Base-by-base conservation (phyloP, 2,888 invertebrate species). In the Cantharis lateralis region DNA sequence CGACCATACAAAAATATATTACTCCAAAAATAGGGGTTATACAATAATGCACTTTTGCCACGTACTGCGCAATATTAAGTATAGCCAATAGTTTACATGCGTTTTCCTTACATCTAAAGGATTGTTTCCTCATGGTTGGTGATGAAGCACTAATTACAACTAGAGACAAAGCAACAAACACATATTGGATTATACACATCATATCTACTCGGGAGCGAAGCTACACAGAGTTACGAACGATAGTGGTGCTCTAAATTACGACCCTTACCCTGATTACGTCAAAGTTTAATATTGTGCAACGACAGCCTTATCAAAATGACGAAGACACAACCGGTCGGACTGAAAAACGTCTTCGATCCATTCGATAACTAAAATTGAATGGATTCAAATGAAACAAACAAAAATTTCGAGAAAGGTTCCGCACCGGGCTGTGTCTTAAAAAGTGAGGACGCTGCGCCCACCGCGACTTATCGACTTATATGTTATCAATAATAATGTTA, bases 231-330 rank as follows among this genome's bases (percentile, higher is more conserved):
- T 82, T 84, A 86, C 82, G 48, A 48, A 48, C 48, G 81, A 84
- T 82, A 84, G 85, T 86, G 86, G 87, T 87, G 86, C 86, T 87
- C 84, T 87, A 86, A 84, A 84, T 85, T 87, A 87, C 86, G 87
- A 87, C 86, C 87, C 87, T 87, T 87, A 88, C 87, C 88, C 88
- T 88, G 88, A 87, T 87, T 87, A 84, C 84, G 86, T 87, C 86
- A 86, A 86, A 85, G 81, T 84, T 82, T 84, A 80, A 81, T 86
- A 87, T 87, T 87, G 87, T 87, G 87, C 86, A 86, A 85, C 84
- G 86, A 87, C 87, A 87, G 87, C 87, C 87, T 86, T 87, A 84
- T 85, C 82, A 75, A 68, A 18, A 76, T 70, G 63, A 74, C 61
- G 32, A 66, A 18, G 32, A 72, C 75, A 77, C 77, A 77, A 72